A percentile compares a stretch with the other conserved stretches of the same genome.
These are phyloP conservation scores for Muscina levida DNA, from an alignment of 2,888 invertebrate genomes.

Conservation along the genomic window DNA sequence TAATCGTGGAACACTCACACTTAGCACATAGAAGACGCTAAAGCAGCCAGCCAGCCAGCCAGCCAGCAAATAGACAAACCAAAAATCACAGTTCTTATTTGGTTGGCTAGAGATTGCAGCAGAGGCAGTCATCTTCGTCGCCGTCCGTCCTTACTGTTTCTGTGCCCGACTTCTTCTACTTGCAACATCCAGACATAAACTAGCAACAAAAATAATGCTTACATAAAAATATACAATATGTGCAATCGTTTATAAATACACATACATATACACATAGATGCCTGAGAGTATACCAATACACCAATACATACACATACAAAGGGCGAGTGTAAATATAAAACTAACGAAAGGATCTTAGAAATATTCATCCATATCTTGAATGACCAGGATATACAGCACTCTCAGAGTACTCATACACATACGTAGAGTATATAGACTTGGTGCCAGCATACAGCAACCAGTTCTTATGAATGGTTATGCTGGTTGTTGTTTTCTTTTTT, in stretches of 20 bases:
- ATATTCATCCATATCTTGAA: too few species aligned
- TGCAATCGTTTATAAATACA: slow-evolving; percentile 2
- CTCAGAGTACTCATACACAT: too few species aligned
- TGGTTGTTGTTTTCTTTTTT: too few species aligned
- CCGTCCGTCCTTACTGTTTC: not conserved
- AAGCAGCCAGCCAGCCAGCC: slow-evolving; percentile 29
- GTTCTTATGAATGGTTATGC: slow-evolving; percentile 2
- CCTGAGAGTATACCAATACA: too few species aligned
- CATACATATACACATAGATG: too few species aligned
- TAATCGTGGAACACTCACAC: slow-evolving; percentile 69
- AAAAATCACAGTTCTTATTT: slow-evolving; percentile 18
- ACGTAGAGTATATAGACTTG: too few species aligned
- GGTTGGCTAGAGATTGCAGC: slow-evolving; percentile 32
- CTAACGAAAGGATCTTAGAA: too few species aligned
- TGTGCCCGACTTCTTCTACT: too few species aligned
- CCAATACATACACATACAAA: too few species aligned
- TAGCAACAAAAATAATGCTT: not conserved
- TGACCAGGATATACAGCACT: too few species aligned
- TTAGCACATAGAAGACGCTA: not conserved
- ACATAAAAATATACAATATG: slow-evolving; percentile 3
- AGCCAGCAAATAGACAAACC: slow-evolving; percentile 24
- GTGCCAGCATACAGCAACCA: not conserved
- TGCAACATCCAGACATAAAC: slow-evolving; percentile 27
- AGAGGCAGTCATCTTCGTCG: not conserved
- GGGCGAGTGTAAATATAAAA: too few species aligned